Base-by-base conservation (phyloP, 1,140 invertebrate genomes). In the Arctopsyche grandis region DNA sequence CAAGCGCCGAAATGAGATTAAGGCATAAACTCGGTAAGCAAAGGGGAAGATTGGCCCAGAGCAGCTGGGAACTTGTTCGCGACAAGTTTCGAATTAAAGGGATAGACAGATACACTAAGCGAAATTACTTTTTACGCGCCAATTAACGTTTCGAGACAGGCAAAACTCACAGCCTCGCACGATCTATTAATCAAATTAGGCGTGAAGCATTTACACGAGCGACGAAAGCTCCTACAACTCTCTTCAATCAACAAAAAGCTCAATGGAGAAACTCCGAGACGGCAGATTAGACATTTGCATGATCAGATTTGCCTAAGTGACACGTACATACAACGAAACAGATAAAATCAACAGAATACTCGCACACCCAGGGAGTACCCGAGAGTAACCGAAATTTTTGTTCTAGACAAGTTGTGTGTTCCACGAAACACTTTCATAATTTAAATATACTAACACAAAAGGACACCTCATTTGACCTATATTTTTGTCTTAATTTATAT, bases 71-170 rank as follows among this genome's bases (percentile, higher is more conserved):
- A 66, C 22, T 66, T 66, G 22, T 66, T 26, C 24, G 63, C 63
- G 21, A 66, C 63, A 66, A 66, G 22, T 66, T 66, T 26, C 63
- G 22, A 66, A 66, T 66, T 66, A 66, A 66, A 66, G 22, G 58
- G 24, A 66, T 66, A 66, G 63, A 26, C 63, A 66, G 63, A 52
- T 16, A 24, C 63, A 26, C 24, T 66, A 66, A 66, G 63, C 14
- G 63, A 66, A 22, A 66, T 66, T 66, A 26, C 63, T 66, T 66
- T 26, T 12, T 26, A n/a, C 24, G 14, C 26, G 63, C 63, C 21
- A 66, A 66, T 66, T 66, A 66, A 66, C 21, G 22, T 26, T 14
- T 9, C 14, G 4, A 26, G 24, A 66, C 63, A 29, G 19, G 63
- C 3, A 12, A 66, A 66, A 66, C 48, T 12, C 48, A 12, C 5